Base-by-base conservation (phyloP, 2,797 vertebrate species). In the Moxostoma hubbsi region DNA sequence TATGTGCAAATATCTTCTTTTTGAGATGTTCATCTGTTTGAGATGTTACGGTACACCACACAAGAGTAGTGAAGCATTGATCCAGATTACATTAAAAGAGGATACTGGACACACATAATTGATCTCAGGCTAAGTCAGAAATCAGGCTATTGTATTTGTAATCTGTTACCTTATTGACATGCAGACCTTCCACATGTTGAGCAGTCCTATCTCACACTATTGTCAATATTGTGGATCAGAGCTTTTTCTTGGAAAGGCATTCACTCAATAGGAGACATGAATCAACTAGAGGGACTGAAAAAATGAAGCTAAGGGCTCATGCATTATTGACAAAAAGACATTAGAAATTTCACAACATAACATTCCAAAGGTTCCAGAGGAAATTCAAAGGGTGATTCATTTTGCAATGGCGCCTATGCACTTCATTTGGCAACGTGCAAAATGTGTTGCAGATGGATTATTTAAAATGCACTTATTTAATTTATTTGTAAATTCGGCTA, bases 311-410 rank as follows among this genome's bases (percentile, higher is more conserved):
- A 46, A 53, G n/a, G 16, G 45, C 49, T 66, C 45, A 58, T 66
- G 61, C 72, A 79, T 79, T 66, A 79, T 73, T 78, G 59, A 62
- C 65, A 55, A 62, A 75, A 53, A 69, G 77, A 54, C 36, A 77
- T 75, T 61, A 79, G n/a, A 66, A 64, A 68, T 69, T 55, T 73
- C 36, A 46, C 24, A 73, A 47, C 75, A 46, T 69, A 50, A 78
- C 84, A 82, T 85, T 55, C 65, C 64, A 49, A 67, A 61, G 51
- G 15, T 51, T 77, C 12, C 36, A 45, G 46, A 65, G 36, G 59
- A 85, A 80, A 76, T 55, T 61, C 47, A 80, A 74, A 81, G 65
- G 79, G 71, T 83, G 83, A 87, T 88, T 86, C 24, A 85, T 87
- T 87, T 71, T 82, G 79, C 72, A 54, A n/a, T 9, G 11, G 50